A percentile compares a stretch with the other conserved stretches of the same genome.
Evolutionary conservation across 92 coral and sea anemone species (phyloP).

Genomic region (Epizoanthus rinbou): DNA sequence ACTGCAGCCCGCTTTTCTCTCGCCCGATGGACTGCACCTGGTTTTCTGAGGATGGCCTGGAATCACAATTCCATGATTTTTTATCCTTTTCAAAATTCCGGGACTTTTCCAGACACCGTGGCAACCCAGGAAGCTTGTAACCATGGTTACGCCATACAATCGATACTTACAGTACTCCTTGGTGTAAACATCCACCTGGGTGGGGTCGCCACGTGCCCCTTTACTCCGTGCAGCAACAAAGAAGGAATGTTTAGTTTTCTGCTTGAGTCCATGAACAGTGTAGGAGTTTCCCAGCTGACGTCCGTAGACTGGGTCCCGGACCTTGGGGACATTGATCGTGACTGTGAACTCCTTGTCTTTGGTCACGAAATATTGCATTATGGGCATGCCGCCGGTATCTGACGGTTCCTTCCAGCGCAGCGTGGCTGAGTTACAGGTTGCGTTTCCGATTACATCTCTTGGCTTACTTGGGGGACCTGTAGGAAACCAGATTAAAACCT

Average conservation of each 20-base stretch:
- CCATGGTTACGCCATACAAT: background rate
- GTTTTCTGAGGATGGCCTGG: too few relatives aligned
- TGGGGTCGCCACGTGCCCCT: constrained; percentile 18
- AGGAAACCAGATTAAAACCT: background rate
- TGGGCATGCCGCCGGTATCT: constrained; percentile 39
- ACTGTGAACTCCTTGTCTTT: background rate
- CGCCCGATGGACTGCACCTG: too few relatives aligned
- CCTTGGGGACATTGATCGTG: constrained; percentile 31
- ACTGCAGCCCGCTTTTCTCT: too few relatives aligned
- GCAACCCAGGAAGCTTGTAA: too few relatives aligned
- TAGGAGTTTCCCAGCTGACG: constrained; percentile 32
- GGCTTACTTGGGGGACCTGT: constrained; percentile 36
- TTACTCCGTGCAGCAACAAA: constrained; percentile 31
- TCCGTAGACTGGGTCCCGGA: constrained; percentile 26
- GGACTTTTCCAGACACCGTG: too few relatives aligned
- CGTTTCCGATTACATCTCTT: constrained; percentile 10
- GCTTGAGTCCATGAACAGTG: constrained; percentile 16
- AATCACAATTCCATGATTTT: too few relatives aligned
- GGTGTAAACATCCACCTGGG: background rate
- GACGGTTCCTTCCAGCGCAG: constrained; percentile 22
- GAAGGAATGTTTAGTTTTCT: background rate
- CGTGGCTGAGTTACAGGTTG: constrained; percentile 28
- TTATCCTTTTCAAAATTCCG: too few relatives aligned
- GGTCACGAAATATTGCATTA: constrained; percentile 36
- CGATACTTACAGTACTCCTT: constrained; percentile 30